These are phyloP conservation scores for Marmota flaviventris DNA, from an alignment of 2,113 vertebrate species.

Conservation along the genomic window DNA sequence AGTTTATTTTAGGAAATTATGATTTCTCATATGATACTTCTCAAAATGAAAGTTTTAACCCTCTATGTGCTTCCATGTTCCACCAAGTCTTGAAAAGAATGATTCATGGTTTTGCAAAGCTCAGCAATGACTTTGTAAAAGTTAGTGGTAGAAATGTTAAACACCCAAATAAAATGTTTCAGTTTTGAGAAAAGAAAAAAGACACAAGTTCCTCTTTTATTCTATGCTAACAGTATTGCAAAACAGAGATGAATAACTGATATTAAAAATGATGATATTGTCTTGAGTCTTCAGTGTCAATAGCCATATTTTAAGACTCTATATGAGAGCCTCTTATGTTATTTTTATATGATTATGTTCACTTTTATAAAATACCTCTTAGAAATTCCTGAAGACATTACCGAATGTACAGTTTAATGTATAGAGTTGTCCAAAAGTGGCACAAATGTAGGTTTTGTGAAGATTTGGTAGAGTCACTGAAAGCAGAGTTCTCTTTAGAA, in stretches of 20 bases:
- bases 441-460: not conserved
- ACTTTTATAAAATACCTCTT: constrained; percentile 31
- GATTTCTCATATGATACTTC: not conserved
- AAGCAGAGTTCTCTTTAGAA: not conserved
- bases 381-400: not conserved
- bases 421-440: not conserved
- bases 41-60: not conserved
- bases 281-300: not conserved
- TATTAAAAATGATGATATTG: constrained; percentile 15
- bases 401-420: not conserved
- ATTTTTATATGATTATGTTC: not conserved
- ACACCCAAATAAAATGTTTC: not conserved
- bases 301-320: constrained; percentile 35
- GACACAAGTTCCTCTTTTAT: not conserved
- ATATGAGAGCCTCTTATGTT: not conserved
- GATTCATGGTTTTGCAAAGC: not conserved
- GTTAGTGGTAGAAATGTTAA: constrained; percentile 26
- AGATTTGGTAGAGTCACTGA: not conserved
- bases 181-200: constrained; percentile 36
- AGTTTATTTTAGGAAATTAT: not conserved
- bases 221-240: constrained; percentile 8
- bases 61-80: not conserved
- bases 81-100: not conserved
- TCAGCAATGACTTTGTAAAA: not conserved
- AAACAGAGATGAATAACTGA: constrained; percentile 3